Percentiles rank a stretch among this genome's conserved stretches.
Conservation (phyloP, 2,797 vertebrate genomes). For the Chiroxiphia lanceolata region DNA sequence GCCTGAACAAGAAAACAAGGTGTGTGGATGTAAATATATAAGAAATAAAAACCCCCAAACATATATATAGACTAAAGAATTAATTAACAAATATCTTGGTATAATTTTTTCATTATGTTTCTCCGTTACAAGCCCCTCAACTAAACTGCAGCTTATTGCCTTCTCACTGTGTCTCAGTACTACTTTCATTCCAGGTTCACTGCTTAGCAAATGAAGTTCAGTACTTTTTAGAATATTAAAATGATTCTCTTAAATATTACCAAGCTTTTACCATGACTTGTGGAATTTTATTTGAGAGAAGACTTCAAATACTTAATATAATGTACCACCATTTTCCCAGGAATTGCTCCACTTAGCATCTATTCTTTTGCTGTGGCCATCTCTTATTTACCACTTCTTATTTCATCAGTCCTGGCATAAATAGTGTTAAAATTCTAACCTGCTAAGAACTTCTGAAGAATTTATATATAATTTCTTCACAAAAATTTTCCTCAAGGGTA, state of each 20-base stretch:
- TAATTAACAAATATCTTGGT: not conserved
- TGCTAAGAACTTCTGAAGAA: not conserved
- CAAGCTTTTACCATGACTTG: not conserved
- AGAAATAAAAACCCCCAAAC: not conserved
- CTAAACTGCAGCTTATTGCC: not conserved
- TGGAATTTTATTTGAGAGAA: not conserved
- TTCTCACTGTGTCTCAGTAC: not conserved
- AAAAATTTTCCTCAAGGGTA: not conserved
- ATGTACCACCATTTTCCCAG: not conserved
- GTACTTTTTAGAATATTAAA: not conserved
- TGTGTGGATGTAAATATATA: not conserved
- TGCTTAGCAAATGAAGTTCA: not conserved
- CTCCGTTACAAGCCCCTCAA: not conserved
- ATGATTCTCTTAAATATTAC: not conserved
- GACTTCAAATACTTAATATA: not conserved
- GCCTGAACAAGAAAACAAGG: constrained; percentile 77
- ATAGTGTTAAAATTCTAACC: not conserved
- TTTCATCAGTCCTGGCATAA: not conserved
- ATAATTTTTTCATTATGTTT: not conserved
- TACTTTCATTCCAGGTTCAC: not conserved
- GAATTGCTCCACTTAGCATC: not conserved
- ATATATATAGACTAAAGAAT: not conserved
- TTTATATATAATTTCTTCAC: not conserved
- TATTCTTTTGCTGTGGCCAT: not conserved
- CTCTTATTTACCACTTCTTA: not conserved